phyloP scores from a whole-genome alignment of 2,797 vertebrate genomes.

The Silurus aristotelis region DNA sequence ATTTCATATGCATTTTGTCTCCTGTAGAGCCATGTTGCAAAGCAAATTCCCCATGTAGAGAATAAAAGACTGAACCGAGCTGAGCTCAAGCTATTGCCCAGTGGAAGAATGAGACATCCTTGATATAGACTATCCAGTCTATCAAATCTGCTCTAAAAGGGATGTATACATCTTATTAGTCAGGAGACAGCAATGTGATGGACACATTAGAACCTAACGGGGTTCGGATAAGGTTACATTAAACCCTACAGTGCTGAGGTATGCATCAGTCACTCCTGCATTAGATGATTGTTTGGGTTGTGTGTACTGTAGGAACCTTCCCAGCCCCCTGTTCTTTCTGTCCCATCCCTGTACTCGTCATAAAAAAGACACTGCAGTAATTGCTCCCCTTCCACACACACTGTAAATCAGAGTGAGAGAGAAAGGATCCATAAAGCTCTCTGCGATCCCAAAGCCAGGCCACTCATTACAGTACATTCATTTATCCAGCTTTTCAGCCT shows the following conservation, averaged over 20 bases:
- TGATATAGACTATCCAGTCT: conserved; percentile 3
- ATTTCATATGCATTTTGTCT: neutral
- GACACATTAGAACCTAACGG: conserved; percentile 11
- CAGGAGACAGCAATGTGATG: neutral
- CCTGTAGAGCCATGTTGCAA: neutral
- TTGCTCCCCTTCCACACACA: conserved; percentile 74
- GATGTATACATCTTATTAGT: conserved; percentile 3
- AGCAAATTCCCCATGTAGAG: neutral
- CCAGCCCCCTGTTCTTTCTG: conserved; percentile 69
- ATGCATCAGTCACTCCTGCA: conserved; percentile 57
- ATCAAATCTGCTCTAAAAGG: conserved; percentile 15
- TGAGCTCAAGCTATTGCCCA: neutral
- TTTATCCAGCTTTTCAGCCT: conserved; percentile 12
- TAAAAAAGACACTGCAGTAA: conserved; percentile 78
- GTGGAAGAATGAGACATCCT: neutral
- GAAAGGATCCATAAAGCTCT: conserved; percentile 63
- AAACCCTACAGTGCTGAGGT: conserved; percentile 15
- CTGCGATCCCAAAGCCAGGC: conserved; percentile 42
- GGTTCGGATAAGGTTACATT: conserved; percentile 13
- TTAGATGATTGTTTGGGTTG: conserved; percentile 74
- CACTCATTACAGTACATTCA: conserved; percentile 37
- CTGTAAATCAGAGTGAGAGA: conserved; percentile 76
- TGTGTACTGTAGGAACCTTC: conserved; percentile 62
- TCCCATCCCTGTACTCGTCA: conserved; percentile 29
- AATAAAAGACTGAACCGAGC: neutral